Evolutionary conservation across 2,888 invertebrate species (phyloP), one percentile per base, ranked within the genome.

Genomic region (Fragum whitleyi): DNA sequence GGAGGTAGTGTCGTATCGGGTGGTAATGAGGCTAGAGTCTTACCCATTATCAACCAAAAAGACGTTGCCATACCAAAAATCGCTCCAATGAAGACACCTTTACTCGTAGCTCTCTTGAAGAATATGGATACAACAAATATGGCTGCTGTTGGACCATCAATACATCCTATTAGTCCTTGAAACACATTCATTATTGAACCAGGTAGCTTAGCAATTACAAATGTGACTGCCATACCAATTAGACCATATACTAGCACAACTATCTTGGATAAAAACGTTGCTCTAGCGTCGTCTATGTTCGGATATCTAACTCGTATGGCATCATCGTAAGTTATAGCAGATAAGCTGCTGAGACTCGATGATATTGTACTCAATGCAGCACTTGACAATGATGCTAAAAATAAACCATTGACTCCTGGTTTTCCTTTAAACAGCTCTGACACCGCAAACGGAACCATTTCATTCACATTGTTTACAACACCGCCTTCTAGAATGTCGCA

Each of bases 291-390:
- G 16, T 28, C 51, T 14, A 79, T 61, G 36, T 61, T 32, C 2
- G 74, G 74, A n/a, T 57, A 55, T 5, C 28, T 21, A 11, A 65
- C 42, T 29, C 57, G 61, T 21, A 79, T 74, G n/a, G 70, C 51
- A 59, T 77, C 70, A 29, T 77, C 74, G 53, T 65, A 74, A 36
- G 67, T 36, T 36, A 36, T 36, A 6, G 32, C 32, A 36, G 32
- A 36, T 36, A 36, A 9, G 9, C 32, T 36, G 29, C 68, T 78
- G 9, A 81, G 39, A 21, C 74, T 57, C 14, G 81, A 81, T 5
- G 81, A 81, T 2, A 81, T 14, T 6, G 81, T 81, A 21, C 83
- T 83, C n/a, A 83, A 68, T 14, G 79, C 74, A 21, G 83, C 83
- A 32, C 83, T 79, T 3, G 77, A 77, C 19, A 83, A 62, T 2